These are phyloP conservation scores for Glareola pratincola DNA, from an alignment of 2,113 vertebrate species.

Conservation along the genomic window DNA sequence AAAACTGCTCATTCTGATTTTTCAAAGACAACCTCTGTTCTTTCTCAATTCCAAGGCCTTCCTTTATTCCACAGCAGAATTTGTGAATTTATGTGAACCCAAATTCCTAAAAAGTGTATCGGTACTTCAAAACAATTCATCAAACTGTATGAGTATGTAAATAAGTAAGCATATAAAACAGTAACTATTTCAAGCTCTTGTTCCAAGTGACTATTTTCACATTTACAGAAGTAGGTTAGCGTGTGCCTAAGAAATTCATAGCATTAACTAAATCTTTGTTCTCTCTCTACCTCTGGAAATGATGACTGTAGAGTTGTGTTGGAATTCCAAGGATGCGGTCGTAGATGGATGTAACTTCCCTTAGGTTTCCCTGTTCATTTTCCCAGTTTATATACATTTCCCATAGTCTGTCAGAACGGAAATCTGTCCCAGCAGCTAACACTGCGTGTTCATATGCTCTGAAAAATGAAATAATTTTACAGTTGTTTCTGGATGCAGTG, in stretches of 20 bases:
- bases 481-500: not conserved
- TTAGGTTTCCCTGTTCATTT: conserved; percentile 87
- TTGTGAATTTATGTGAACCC: not conserved
- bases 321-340: conserved; percentile 95
- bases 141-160: fast-evolving
- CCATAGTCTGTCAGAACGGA: conserved; percentile 97
- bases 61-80: not conserved
- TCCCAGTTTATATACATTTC: conserved; percentile 96
- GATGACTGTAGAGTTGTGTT: conserved; percentile 94
- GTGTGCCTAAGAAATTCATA: fast-evolving
- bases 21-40: not conserved
- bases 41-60: not conserved
- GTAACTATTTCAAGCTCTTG: not conserved
- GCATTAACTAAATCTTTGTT: not conserved
- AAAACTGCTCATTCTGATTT: not conserved
- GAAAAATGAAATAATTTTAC: conserved; percentile 35
- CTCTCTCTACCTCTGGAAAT: conserved; percentile 89
- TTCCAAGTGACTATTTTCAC: not conserved
- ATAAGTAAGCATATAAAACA: fast-evolving
- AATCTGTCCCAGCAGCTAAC: conserved; percentile 94
- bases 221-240: fast-evolving
- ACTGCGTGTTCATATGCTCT: conserved; percentile 95
- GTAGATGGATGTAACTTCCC: conserved; percentile 91
- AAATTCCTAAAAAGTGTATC: not conserved
- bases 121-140: not conserved